Evolutionary conservation across 2,797 vertebrate genomes (phyloP).

Genomic region (Sebastes cheni): DNA sequence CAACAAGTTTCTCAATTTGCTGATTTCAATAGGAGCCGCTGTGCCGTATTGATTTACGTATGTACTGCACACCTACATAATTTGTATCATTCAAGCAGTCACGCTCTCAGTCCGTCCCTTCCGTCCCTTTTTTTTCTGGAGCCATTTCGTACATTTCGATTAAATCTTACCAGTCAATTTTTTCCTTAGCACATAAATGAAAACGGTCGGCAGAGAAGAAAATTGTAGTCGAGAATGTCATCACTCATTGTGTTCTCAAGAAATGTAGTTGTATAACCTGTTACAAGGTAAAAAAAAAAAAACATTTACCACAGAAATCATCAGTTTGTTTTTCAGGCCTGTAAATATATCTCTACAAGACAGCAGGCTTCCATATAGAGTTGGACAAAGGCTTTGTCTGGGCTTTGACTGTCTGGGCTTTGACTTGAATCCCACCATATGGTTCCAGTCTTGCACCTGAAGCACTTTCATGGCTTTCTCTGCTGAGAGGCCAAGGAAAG

Average conservation of each 20-base stretch:
- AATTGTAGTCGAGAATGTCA: not conserved
- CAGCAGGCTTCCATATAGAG: not conserved
- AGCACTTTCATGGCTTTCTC: constrained; percentile 35
- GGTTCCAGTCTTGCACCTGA: constrained; percentile 63
- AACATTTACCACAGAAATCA: not conserved
- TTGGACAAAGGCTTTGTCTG: constrained; percentile 9
- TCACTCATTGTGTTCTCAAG: not conserved
- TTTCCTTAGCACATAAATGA: constrained; percentile 1
- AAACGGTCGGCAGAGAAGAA: not conserved
- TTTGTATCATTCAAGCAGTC: constrained; percentile 49
- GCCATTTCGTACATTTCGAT: constrained; percentile 10
- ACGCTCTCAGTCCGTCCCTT: constrained; percentile 1
- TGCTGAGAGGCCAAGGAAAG: constrained; percentile 45
- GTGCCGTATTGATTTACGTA: constrained; percentile 38
- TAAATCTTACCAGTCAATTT: not conserved
- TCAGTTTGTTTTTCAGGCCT: not conserved
- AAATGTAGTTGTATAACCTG: not conserved
- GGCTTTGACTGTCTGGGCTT: constrained; percentile 28
- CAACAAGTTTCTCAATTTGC: constrained; percentile 54
- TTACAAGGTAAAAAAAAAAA: not conserved
- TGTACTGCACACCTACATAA: constrained; percentile 35
- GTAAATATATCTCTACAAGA: not conserved
- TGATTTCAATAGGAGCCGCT: constrained; percentile 50
- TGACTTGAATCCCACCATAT: constrained; percentile 54
- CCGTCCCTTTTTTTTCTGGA: not conserved